Conservation (phyloP, 2,113 vertebrate species). For the Oplegnathus fasciatus region DNA sequence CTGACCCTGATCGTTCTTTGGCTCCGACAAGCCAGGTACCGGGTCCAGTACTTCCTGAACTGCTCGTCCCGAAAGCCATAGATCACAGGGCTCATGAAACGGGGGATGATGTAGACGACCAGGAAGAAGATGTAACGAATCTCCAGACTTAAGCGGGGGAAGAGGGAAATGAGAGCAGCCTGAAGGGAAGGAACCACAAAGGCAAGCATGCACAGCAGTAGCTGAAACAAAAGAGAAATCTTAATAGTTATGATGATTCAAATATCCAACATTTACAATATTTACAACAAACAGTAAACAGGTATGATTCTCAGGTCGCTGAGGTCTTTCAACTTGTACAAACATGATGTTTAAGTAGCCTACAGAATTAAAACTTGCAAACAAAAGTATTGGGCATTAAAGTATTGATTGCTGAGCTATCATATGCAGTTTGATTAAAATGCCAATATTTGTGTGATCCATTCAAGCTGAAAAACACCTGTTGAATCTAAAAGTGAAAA, state of each 20-base stretch:
- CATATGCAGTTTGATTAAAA: too few species aligned
- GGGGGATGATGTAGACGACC: slow-evolving; percentile 85
- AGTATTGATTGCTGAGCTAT: too few species aligned
- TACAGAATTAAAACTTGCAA: too few species aligned
- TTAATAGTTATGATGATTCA: too few species aligned
- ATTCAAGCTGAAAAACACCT: too few species aligned
- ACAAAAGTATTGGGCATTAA: too few species aligned
- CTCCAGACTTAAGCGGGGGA: slow-evolving; percentile 79
- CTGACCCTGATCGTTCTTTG: slow-evolving; percentile 4
- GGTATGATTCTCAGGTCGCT: background rate
- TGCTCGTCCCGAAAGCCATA: slow-evolving; percentile 85
- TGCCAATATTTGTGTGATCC: too few species aligned
- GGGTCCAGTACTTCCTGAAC: slow-evolving; percentile 83
- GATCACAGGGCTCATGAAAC: slow-evolving; percentile 85
- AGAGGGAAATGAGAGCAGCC: slow-evolving; percentile 81
- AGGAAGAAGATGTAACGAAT: slow-evolving; percentile 86
- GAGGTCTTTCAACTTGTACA: background rate
- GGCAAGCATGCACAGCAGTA: slow-evolving; percentile 85
- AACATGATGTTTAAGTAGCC: too few species aligned
- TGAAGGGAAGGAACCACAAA: slow-evolving; percentile 86
- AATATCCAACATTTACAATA: background rate
- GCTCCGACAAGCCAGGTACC: slow-evolving; percentile 57
- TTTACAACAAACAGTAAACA: background rate
- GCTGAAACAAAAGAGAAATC: slow-evolving; percentile 59
- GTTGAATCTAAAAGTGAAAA: too few species aligned